Conservation (phyloP, 2,113 vertebrate genomes). For the Epinephelus fuscoguttatus region DNA sequence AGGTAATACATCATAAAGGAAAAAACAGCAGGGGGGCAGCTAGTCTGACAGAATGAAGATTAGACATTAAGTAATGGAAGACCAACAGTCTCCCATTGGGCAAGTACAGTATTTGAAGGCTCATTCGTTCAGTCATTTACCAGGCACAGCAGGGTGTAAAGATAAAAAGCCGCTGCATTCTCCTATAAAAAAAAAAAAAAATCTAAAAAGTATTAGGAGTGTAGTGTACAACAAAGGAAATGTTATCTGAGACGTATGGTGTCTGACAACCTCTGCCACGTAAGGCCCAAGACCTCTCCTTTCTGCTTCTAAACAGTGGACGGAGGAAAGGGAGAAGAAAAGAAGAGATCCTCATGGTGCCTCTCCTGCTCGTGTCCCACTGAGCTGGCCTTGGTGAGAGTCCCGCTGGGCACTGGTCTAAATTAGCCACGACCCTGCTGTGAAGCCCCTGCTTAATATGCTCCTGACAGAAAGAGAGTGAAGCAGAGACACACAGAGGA, state of each 20-base stretch:
- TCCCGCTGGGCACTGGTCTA: conserved; percentile 53
- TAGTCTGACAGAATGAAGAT: conserved; percentile 1
- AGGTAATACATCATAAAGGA: neutral
- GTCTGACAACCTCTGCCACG: conserved; percentile 24
- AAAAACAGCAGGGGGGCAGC: neutral
- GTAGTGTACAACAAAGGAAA: conserved; percentile 29
- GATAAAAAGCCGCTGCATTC: conserved; percentile 10
- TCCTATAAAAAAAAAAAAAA: neutral
- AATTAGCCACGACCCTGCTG: conserved; percentile 66
- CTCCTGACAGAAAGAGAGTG: conserved; percentile 48
- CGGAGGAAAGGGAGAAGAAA: conserved; percentile 8
- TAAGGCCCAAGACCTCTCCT: conserved; percentile 19
- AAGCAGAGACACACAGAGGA: neutral
- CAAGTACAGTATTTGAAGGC: conserved; percentile 5
- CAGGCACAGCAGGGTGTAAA: neutral
- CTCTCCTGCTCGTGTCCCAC: conserved; percentile 46
- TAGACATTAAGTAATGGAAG: conserved; percentile 29
- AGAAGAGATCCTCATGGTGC: conserved; percentile 38
- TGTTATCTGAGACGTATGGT: conserved; percentile 27
- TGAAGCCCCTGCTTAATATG: conserved; percentile 66
- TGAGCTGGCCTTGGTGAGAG: conserved; percentile 40
- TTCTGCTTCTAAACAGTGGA: conserved; percentile 17
- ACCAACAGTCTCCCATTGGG: conserved; percentile 18
- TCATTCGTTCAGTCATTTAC: conserved; percentile 39
- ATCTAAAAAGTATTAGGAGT: conserved; percentile 7